Percentiles rank a stretch among this genome's conserved stretches.
phyloP scores from a whole-genome alignment of 2,888 invertebrate species.

The Lithosia quadra region DNA sequence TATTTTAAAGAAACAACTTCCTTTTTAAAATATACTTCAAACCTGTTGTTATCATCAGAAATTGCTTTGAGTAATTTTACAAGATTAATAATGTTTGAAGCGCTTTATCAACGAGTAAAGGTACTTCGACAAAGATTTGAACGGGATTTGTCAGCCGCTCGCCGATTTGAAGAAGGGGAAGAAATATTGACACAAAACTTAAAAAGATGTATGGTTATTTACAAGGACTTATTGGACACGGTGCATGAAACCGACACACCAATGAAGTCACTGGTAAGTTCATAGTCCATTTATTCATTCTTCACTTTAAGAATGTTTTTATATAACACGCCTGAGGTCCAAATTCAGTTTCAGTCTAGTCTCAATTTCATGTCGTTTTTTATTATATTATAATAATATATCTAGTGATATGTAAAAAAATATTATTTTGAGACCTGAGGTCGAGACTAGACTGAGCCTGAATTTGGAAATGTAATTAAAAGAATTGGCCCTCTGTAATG shows the following conservation, averaged over 20 bases:
- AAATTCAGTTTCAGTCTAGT: too few species aligned
- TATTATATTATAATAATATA: too few species aligned
- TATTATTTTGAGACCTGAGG: too few species aligned
- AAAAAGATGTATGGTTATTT: slow-evolving; percentile 8
- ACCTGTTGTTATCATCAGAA: not conserved
- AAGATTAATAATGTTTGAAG: slow-evolving; percentile 24
- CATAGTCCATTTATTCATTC: not conserved
- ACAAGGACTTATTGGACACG: slow-evolving; percentile 6
- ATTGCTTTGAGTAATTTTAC: slow-evolving; percentile 8
- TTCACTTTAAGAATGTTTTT: not conserved
- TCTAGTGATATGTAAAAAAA: too few species aligned
- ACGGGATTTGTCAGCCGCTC: slow-evolving; percentile 11
- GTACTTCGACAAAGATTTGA: slow-evolving; percentile 17
- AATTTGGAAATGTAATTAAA: too few species aligned
- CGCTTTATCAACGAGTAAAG: slow-evolving; percentile 16
- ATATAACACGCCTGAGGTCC: too few species aligned
- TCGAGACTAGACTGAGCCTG: too few species aligned
- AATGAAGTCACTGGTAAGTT: slow-evolving; percentile 17
- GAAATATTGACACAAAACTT: slow-evolving; percentile 12
- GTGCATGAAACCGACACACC: slow-evolving; percentile 5
- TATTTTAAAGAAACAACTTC: not conserved
- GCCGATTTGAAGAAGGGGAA: slow-evolving; percentile 20
- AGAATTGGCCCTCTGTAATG: too few species aligned
- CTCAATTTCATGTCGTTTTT: too few species aligned
- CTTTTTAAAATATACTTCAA: not conserved